Conservation (phyloP, 53 echinoderm and acorn worm genomes). For the Patiria pectinifera region DNA sequence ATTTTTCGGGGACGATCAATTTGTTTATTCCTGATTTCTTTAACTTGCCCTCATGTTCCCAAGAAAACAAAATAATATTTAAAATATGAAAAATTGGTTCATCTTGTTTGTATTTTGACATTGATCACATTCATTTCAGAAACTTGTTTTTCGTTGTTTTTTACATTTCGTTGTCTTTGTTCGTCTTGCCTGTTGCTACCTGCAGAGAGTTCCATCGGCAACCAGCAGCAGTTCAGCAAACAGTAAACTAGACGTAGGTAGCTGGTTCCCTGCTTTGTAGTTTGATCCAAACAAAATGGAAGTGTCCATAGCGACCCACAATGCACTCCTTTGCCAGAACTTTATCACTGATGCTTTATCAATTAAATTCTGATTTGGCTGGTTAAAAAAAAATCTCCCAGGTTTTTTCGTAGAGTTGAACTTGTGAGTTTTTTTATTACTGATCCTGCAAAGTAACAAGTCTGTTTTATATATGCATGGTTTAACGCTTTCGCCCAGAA, state of each 20-base stretch:
- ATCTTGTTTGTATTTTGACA: too few relatives aligned
- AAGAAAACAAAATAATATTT: too few relatives aligned
- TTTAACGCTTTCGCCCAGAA: not conserved
- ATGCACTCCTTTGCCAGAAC: not conserved
- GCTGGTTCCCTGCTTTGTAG: constrained; percentile 55
- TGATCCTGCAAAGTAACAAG: not conserved
- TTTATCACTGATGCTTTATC: not conserved
- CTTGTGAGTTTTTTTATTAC: not conserved
- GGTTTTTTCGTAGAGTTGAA: not conserved
- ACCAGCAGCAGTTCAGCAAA: constrained; percentile 37
- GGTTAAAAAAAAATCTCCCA: too few relatives aligned
- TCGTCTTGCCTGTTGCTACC: not conserved
- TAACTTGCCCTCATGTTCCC: not conserved
- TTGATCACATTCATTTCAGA: too few relatives aligned
- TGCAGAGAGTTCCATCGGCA: constrained; percentile 54
- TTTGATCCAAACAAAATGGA: constrained; percentile 6
- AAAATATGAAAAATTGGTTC: too few relatives aligned
- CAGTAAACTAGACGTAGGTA: constrained; percentile 66
- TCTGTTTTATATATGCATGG: not conserved
- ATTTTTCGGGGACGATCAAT: not conserved
- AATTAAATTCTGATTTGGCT: too few relatives aligned
- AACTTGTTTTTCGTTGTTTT: not conserved
- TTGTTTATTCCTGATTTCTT: not conserved
- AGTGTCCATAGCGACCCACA: not conserved
- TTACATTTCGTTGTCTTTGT: not conserved